These are phyloP conservation scores for Caenorhabditis zanzibari DNA, from an alignment of 2,888 invertebrate species.

Conservation along the genomic window DNA sequence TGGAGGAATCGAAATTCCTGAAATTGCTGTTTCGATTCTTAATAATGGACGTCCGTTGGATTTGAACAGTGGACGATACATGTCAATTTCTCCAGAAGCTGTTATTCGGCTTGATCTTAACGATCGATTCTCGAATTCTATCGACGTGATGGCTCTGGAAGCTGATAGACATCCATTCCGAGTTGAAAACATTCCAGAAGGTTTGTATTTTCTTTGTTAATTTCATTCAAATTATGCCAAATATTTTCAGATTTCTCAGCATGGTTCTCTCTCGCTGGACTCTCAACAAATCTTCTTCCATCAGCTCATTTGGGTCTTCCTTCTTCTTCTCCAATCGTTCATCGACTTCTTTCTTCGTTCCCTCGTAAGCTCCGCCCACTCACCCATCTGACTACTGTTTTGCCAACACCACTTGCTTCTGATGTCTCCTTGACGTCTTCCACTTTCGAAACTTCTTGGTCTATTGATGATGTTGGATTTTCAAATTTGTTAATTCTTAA, in stretches of 20 bases:
- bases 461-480: conserved; percentile 68
- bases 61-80: conserved; percentile 62
- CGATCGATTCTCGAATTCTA: conserved; percentile 42
- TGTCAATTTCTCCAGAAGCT: conserved; percentile 62
- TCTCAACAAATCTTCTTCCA: conserved; percentile 63
- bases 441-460: conserved; percentile 51
- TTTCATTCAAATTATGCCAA: conserved; percentile 3
- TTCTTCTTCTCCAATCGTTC: conserved; percentile 28
- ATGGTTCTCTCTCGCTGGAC: conserved; percentile 68
- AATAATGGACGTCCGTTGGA: conserved; percentile 67
- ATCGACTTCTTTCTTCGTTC: conserved; percentile 59
- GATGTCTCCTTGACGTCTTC: conserved; percentile 50
- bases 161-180: conserved; percentile 33
- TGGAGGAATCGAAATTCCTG: conserved; percentile 69
- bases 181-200: conserved; percentile 48
- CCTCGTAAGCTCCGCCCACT: conserved; percentile 56
- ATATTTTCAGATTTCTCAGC: conserved; percentile 64
- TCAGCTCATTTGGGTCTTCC: conserved; percentile 59
- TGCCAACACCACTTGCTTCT: conserved; percentile 36
- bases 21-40: conserved; percentile 57
- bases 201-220: conserved; percentile 3
- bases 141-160: conserved; percentile 62
- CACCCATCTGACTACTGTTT: conserved; percentile 52
- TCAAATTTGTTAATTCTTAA: conserved; percentile 63
- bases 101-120: conserved; percentile 34